Evolutionary conservation across 2,797 vertebrate genomes (phyloP), one percentile per base, ranked within the genome.

Genomic region (Pipistrellus pygmaeus): DNA sequence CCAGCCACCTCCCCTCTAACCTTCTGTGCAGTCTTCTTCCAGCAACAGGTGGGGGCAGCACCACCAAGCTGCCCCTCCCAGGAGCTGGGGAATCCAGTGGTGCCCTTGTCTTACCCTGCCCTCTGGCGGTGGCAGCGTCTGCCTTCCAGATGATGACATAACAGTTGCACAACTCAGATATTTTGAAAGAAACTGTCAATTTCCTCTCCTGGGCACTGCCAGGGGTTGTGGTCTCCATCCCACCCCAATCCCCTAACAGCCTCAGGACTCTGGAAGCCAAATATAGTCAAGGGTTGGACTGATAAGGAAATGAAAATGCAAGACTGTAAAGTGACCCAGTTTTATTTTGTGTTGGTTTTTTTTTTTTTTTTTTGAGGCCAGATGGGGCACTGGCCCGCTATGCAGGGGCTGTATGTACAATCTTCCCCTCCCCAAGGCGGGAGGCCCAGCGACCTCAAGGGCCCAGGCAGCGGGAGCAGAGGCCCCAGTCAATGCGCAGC

Each of bases 261-360:
- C 90, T 95, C 55, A 25, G 87, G 53, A 53, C 71, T 88, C 51
- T 51, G 38, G 76, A 90, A 75, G 82, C 75, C 84, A 94, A 92
- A 83, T 62, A 89, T 11, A 71, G 55, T 44, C 14, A 32, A 60
- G 51, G 62, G 76, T 55, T 66, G 60, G 27, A 68, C 72, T 78
- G 85, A 89, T 55, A 92, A 89, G 92, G 85, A 97, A 97, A 95
- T 41, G 80, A 95, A 96, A 88, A 96, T 88, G 41, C 95, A 82
- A 92, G 86, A 66, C 83, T 72, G 90, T 66, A 96, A 97, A 97
- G 88, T 91, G 95, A 97, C 95, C 97, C 93, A 93, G 85, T 96
- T 97, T 97, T 97, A 97, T 97, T 97, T 95, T 84, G 85, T 83
- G 51, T 53, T 18, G 14, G 3, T 51, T 17, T 51, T 51, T 4